Percentiles rank a stretch among this genome's conserved stretches.
phyloP scores from a whole-genome alignment of 2,797 vertebrate genomes.

The Phrynocephalus guinanensis region DNA sequence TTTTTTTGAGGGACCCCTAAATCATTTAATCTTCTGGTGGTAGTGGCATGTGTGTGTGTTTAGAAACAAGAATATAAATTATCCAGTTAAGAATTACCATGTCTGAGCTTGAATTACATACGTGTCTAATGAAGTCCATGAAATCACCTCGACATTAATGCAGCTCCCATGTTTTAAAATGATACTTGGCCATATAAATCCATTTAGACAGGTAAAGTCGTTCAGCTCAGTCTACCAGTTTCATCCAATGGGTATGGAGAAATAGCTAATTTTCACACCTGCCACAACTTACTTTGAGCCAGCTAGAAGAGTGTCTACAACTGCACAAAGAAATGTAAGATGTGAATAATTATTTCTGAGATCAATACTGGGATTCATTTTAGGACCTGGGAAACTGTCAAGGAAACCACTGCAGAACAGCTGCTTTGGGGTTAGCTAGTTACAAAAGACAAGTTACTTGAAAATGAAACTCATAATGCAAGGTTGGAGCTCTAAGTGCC shows the following conservation, averaged over 20 bases:
- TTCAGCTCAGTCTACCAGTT: not conserved
- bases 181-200: not conserved
- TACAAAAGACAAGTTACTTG: not conserved
- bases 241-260: not conserved
- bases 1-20: not conserved
- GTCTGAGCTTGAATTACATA: conserved; percentile 23
- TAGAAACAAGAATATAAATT: conserved; percentile 12
- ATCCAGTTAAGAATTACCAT: conserved; percentile 1
- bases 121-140: not conserved
- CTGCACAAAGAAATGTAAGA: not conserved
- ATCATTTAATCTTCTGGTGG: not conserved
- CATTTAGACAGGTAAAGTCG: not conserved
- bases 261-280: not conserved
- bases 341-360: not conserved
- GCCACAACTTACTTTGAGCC: not conserved
- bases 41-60: not conserved
- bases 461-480: not conserved
- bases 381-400: not conserved
- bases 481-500: not conserved
- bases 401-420: not conserved
- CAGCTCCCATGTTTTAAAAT: not conserved
- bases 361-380: too few relatives aligned
- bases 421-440: too few relatives aligned
- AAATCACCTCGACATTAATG: conserved; percentile 3
- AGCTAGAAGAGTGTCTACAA: not conserved